Evolutionary conservation across 2,888 invertebrate genomes (phyloP).

Genomic region (Plusia festucae): DNA sequence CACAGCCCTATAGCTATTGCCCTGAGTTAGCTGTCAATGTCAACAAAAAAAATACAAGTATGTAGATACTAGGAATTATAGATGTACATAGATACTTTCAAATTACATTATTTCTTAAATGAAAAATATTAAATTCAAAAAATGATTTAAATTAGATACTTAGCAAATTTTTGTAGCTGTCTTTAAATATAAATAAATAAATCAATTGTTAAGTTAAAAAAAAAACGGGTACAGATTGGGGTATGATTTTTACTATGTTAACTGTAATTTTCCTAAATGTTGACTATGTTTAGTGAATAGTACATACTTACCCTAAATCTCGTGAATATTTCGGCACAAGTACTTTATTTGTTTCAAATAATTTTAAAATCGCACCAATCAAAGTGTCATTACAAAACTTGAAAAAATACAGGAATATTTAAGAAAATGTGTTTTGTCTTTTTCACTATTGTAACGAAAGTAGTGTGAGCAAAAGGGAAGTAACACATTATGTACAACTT

Average conservation of each 20-base stretch:
- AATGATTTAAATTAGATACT: too few species aligned
- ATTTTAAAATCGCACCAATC: slow-evolving; percentile 2
- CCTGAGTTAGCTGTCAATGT: too few species aligned
- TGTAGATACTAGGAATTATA: too few species aligned
- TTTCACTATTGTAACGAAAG: neutral
- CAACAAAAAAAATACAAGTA: too few species aligned
- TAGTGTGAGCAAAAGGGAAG: neutral
- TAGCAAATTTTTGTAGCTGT: too few species aligned
- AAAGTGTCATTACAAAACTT: slow-evolving; percentile 19
- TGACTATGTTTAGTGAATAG: neutral
- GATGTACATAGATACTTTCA: too few species aligned
- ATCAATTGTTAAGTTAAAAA: too few species aligned
- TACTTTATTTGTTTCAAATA: neutral
- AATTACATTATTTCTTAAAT: too few species aligned
- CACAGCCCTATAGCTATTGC: too few species aligned
- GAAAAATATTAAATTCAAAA: too few species aligned
- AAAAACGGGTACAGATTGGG: too few species aligned
- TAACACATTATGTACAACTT: neutral
- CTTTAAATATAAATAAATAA: too few species aligned
- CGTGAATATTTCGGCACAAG: neutral
- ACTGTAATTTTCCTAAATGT: neutral
- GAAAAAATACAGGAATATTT: neutral
- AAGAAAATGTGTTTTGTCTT: neutral
- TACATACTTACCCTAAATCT: neutral
- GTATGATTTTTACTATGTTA: neutral